phyloP scores from a whole-genome alignment of 2,113 vertebrate species.

The Muntiacus muntjak region DNA sequence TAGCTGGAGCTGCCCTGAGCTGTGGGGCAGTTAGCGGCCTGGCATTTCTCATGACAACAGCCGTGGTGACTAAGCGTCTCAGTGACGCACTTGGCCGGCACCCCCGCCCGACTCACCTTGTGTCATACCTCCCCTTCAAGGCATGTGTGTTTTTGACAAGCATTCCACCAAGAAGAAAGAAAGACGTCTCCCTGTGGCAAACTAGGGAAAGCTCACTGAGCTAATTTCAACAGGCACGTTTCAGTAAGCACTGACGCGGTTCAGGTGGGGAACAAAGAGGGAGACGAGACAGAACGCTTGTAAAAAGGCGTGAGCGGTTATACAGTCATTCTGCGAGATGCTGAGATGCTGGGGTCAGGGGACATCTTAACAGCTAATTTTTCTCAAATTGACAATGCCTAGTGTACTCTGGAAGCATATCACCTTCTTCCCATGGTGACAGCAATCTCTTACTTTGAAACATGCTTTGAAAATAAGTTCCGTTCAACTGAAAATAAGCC shows the following conservation, averaged over 20 bases:
- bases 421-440: neutral
- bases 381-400: neutral
- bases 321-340: neutral
- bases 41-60: neutral
- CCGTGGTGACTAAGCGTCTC: rapidly evolving
- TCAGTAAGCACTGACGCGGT: neutral
- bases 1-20: neutral
- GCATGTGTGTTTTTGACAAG: neutral
- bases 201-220: neutral
- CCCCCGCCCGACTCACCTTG: neutral
- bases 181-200: neutral
- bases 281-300: neutral
- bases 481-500: neutral
- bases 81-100: neutral
- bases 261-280: rapidly evolving
- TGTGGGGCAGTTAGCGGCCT: neutral
- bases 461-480: neutral
- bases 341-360: neutral
- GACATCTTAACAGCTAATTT: too few relatives aligned
- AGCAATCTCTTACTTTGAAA: neutral
- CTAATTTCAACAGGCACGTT: neutral
- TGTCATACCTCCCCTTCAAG: neutral
- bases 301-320: neutral
- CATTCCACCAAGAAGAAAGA: neutral
- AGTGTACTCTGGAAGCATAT: neutral